These are phyloP conservation scores for Halcyon smyrnensis DNA, from an alignment of 2,797 vertebrate species.

Conservation along the genomic window DNA sequence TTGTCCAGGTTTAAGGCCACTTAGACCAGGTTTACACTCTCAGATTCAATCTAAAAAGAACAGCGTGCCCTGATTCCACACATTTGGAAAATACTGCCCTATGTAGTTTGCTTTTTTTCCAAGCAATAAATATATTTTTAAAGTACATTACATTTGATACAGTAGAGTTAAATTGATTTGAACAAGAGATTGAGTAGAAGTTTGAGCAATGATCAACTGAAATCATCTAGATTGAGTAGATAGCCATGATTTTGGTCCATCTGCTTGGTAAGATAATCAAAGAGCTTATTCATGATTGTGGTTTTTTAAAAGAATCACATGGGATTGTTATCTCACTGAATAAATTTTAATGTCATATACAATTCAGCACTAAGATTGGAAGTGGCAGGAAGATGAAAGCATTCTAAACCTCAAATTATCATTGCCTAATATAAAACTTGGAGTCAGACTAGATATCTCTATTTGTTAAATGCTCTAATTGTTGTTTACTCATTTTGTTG, in stretches of 20 bases:
- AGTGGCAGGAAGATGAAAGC: conserved; percentile 27
- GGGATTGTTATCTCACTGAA: background rate
- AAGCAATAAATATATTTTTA: background rate
- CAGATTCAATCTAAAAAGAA: background rate
- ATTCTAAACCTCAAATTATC: conserved; percentile 60
- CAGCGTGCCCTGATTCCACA: background rate
- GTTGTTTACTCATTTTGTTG: conserved; percentile 78
- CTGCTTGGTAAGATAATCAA: background rate
- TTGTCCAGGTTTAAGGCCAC: background rate
- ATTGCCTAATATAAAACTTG: conserved; percentile 65
- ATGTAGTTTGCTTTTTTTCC: background rate
- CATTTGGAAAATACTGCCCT: background rate
- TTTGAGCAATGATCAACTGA: background rate
- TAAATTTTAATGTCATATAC: conserved; percentile 46
- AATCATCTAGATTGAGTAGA: background rate
- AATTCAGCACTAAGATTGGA: conserved; percentile 20
- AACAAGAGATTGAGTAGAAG: background rate
- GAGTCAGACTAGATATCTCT: conserved; percentile 59
- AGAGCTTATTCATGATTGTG: background rate
- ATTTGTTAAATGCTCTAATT: conserved; percentile 78
- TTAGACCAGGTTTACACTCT: background rate
- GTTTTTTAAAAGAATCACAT: background rate
- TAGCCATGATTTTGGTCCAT: background rate
- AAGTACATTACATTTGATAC: background rate
- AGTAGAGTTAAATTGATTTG: background rate